Evolutionary conservation across 2,113 vertebrate species (phyloP), one percentile per base, ranked within the genome.

Genomic region (Microtus ochrogaster): DNA sequence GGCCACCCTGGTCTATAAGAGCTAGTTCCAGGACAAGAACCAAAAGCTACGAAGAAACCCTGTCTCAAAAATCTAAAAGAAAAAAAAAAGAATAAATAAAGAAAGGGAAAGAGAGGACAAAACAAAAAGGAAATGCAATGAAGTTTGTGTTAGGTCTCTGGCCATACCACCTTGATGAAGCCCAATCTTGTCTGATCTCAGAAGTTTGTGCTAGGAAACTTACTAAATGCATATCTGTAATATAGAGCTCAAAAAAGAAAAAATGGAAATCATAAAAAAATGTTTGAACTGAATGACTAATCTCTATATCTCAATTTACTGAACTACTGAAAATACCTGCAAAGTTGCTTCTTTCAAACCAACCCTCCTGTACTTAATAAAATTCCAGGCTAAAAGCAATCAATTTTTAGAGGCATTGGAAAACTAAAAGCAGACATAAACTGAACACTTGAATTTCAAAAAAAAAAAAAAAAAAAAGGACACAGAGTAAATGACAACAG

Each of bases 221-320:
- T 58, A 82, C 36, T 39, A 82, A 58, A n/a, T 26, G 36, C 21
- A 14, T 8, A n/a, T n/a, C 52, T 61, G 24, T 26, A 61, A 82
- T 39, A n/a, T 36, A n/a, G 5, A 14, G 39, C 30, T 93, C 87
- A 95, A 90, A 94, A n/a, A 72, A 87, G 10, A n/a, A 70, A 87
- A 49, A 78, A 91, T 89, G 21, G 39, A 87, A 90, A 93, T 44
- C 44, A 85, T 36, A 66, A 91, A 91, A 52, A 17, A 5, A 44
- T 81, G 52, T 93, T 90, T 92, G 44, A 76, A 47, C n/a, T 36
- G 26, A 90, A 83, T 83, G 44, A 92, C 72, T 47, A 84, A 91
- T 91, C 49, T 65, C 33, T 55, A 49, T 22, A 6, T 63, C 49
- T 39, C 33, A 91, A 81, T 16, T 70, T 52, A 87, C 0, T 39